A percentile compares a stretch with the other conserved stretches of the same genome.
phyloP scores from a whole-genome alignment of 1,140 invertebrate species.

The Nautilus pompilius region DNA sequence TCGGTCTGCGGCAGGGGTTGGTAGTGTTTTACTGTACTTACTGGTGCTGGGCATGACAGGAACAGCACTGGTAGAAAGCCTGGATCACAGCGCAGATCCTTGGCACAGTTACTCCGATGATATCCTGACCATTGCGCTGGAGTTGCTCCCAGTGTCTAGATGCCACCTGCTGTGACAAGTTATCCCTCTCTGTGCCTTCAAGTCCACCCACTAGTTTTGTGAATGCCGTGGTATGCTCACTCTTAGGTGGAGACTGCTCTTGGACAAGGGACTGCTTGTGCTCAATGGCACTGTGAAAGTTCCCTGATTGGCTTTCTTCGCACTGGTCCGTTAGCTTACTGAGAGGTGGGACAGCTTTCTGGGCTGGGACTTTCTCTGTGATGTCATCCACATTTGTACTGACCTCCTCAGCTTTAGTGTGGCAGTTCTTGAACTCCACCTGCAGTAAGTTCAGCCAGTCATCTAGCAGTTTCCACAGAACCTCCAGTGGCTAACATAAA shows the following conservation, averaged over 20 bases:
- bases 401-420: not conserved
- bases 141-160: not conserved
- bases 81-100: slow-evolving; percentile 42
- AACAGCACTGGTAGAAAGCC: slow-evolving; percentile 41
- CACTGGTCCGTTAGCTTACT: not conserved
- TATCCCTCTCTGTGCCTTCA: too few species aligned
- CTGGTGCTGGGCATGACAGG: slow-evolving; percentile 19
- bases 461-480: slow-evolving; percentile 40
- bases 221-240: not conserved
- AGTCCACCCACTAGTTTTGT: too few species aligned
- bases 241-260: not conserved
- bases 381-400: not conserved
- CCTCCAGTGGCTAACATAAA: slow-evolving; percentile 31
- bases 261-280: not conserved
- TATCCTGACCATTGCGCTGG: slow-evolving; percentile 14
- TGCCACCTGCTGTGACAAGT: not conserved
- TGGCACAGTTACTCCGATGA: slow-evolving; percentile 31
- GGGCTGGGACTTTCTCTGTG: not conserved
- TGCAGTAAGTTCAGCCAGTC: slow-evolving; percentile 38
- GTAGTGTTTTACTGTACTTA: slow-evolving; percentile 7
- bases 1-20: too few species aligned
- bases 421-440: slow-evolving; percentile 22
- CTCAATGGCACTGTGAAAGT: not conserved
- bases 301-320: not conserved
- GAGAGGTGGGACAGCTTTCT: not conserved